Evolutionary conservation across 35 echinoderm and acorn worm species (phyloP).

Genomic region (Apostichopus californicus): DNA sequence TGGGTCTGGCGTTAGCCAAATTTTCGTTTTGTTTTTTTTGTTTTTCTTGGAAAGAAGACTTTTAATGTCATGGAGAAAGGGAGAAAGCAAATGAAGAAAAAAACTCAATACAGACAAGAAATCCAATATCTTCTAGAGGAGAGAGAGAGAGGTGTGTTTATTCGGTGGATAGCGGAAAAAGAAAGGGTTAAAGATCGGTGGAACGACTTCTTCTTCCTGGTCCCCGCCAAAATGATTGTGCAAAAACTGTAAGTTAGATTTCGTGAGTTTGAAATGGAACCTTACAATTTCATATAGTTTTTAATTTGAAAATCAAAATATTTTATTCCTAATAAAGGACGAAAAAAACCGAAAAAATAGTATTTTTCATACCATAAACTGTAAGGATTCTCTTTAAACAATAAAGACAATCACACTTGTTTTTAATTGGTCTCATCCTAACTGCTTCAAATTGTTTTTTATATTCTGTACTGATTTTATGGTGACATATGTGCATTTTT

Average conservation of each 20-base stretch:
- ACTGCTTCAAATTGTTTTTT: no score
- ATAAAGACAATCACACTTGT: no score
- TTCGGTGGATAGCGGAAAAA: neutral
- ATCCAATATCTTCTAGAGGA: neutral
- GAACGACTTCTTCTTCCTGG: neutral
- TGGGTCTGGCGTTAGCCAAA: constrained; percentile 51
- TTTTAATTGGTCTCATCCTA: no score
- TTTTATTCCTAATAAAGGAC: no score
- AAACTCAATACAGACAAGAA: neutral
- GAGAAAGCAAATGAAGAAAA: neutral
- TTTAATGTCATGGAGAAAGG: no score
- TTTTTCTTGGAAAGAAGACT: no score
- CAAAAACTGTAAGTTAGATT: neutral
- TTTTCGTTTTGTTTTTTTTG: neutral
- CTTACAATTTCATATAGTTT: no score
- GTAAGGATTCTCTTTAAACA: neutral
- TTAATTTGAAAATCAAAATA: no score
- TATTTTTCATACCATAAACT: neutral
- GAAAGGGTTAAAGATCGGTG: neutral
- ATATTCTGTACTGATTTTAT: no score
- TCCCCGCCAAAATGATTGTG: neutral
- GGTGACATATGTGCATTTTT: no score
- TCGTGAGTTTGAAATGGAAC: neutral
- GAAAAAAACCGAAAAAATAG: neutral
- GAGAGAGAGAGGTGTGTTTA: neutral